Evolutionary conservation across 2,113 vertebrate genomes (phyloP), one percentile per base, ranked within the genome.

Genomic region (Microtus ochrogaster): DNA sequence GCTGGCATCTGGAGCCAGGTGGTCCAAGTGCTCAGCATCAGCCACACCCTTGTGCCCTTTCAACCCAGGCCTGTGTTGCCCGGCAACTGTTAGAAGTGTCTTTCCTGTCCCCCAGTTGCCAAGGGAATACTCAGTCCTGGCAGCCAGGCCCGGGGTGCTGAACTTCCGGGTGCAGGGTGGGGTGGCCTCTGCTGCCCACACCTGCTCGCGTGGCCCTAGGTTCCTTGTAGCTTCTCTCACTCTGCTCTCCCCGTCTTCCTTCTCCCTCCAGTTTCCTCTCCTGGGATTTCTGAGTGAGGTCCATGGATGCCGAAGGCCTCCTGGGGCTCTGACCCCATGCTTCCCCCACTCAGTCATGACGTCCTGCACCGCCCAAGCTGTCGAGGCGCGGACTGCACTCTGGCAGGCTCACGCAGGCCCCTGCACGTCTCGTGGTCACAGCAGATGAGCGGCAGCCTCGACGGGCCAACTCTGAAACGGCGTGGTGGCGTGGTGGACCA

Each of bases 401-500:
- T 98, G 94, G 96, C 90, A 65, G 95, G 96, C 78, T 82, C 94
- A 3, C 58, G 72, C 41, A 19, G 70, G 72, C 5, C 66, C 58
- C 44, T 19, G 26, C 91, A 21, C 47, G 93, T 87, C 73, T 3
- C 55, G 16, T 74, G 61, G 72, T 65, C 96, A 96, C 74, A 49
- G 81, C 94, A 95, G 95, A 96, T 98, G 98, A 95, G 52, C 33
- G 36, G 98, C 97, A 44, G 95, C 47, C 93, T 96, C 66, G 96
- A 98, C 7, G 96, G 97, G 9, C 98, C 97, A 2, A 95, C 98
- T 44, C 96, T 98, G 90, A 98, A 98, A 90, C 98, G 99, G 74
- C 98, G 99, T 5, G 99, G 99, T 2, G 99, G 97, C 19, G 97
- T 99, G 98, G 99, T 99, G 97, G 99, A 99, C 96, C 98, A 99